Conservation (phyloP, 2,888 invertebrate genomes). For the Nomada hirtipes region DNA sequence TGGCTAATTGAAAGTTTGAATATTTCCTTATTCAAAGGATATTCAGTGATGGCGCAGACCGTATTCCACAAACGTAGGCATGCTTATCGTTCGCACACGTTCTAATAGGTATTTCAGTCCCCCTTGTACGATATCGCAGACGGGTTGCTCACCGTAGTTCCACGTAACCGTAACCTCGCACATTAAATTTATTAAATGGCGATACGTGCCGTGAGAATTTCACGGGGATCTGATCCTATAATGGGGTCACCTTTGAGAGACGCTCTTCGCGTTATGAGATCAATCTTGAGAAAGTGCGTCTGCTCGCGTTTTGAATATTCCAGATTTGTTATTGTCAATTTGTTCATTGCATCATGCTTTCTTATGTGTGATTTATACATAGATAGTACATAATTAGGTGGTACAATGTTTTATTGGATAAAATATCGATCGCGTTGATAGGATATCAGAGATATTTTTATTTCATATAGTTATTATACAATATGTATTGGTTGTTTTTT, state of each 20-base stretch:
- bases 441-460: too few relatives aligned
- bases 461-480: too few relatives aligned
- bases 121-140: constrained; percentile 59
- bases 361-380: too few relatives aligned
- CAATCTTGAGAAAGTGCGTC: background rate
- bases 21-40: constrained; percentile 20
- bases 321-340: too few relatives aligned
- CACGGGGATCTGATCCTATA: constrained; percentile 11
- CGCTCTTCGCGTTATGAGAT: constrained; percentile 8
- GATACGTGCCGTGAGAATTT: constrained; percentile 42
- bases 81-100: constrained; percentile 48
- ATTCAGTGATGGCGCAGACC: background rate
- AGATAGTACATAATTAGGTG: too few relatives aligned
- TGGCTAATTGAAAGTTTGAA: constrained; percentile 40
- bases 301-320: too few relatives aligned
- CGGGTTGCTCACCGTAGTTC: constrained; percentile 20
- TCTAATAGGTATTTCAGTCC: constrained; percentile 44
- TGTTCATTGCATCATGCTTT: too few relatives aligned
- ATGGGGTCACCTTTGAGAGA: constrained; percentile 17
- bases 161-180: constrained; percentile 17
- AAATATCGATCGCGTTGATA: too few relatives aligned
- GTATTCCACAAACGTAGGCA: constrained; percentile 20
- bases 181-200: constrained; percentile 47
- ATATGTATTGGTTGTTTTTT: too few relatives aligned
- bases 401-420: too few relatives aligned